Evolutionary conservation across 2,888 invertebrate species (phyloP), one percentile per base, ranked within the genome.

Genomic region (Aquatica leii): DNA sequence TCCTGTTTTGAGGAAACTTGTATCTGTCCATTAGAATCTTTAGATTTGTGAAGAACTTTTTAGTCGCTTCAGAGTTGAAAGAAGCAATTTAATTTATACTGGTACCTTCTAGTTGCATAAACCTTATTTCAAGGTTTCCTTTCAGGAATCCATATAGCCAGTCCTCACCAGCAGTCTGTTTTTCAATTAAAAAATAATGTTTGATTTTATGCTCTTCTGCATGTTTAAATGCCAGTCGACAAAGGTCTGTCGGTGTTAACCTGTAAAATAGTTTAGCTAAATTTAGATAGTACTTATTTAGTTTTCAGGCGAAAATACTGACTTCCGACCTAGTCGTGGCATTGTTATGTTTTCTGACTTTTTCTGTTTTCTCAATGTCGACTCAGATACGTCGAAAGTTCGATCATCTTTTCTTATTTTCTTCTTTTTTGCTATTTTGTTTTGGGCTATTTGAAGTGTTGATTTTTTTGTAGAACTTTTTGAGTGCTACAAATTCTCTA

Each of bases 201-300:
- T 4, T 11, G 11, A 37, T 37, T 2, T 37, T 12, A 12, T 8
- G 11, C 9, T 37, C 5, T 43, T 63, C 55, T 35, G 64, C 62
- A 59, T 68, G 61, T 48, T 21, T 60, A 54, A 66, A 68, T 55
- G 59, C 65, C 49, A 65, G 14, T 31, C 60, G 49, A 14, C 67
- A n/a, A 31, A 65, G 60, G 0, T 24, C 43, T 34, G 1, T 54
- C 0, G 62, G 59, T 35, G 66, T 66, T 15, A 66, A 35, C 14
- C 65, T 61, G 58, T 57, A 66, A 59, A 63, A 66, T 6, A 66
- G 48, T 40, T 63, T 66, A 1, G 54, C 43, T 2, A 65, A 56
- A 18, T 24, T 51, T 14, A 65, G 34, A 11, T 60, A 18, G 18
- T 57, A 43, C 2, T 20, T 9, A 8, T 48, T 21, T 15, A 18